Evolutionary conservation across 1,140 invertebrate genomes (phyloP).

Genomic region (Cyrtorhinus lividipennis): DNA sequence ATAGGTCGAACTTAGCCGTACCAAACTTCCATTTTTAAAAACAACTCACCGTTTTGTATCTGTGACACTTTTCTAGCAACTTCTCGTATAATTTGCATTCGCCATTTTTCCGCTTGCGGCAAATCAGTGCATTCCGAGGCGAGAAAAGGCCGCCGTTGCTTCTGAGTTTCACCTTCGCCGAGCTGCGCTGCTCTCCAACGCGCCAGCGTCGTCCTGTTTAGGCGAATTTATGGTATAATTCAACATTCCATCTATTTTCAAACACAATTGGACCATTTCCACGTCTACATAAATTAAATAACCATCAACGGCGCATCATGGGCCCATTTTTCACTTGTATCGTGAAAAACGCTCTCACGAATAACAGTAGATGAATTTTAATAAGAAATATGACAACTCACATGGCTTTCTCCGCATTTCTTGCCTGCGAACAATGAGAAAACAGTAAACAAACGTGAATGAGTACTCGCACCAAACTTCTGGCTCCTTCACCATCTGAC

Average conservation of each 20-base stretch:
- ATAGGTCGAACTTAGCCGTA: too few relatives aligned
- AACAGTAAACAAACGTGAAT: too few relatives aligned
- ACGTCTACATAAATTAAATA: too few relatives aligned
- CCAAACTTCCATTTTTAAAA: background rate
- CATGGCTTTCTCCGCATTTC: constrained; percentile 75
- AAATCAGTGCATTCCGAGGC: constrained; percentile 87
- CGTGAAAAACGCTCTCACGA: too few relatives aligned
- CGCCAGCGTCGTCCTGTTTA: constrained; percentile 77
- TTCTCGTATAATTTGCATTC: constrained; percentile 90
- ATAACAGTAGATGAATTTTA: constrained; percentile 17
- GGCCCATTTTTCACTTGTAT: too few relatives aligned
- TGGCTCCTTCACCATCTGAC: too few relatives aligned
- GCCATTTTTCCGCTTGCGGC: constrained; percentile 84
- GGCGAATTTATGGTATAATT: background rate
- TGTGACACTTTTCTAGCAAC: constrained; percentile 98
- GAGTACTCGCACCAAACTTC: too few relatives aligned
- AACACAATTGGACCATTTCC: background rate
- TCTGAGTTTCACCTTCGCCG: constrained; percentile 48
- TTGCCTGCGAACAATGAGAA: constrained; percentile 44
- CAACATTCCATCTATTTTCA: background rate
- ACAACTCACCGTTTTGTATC: constrained; percentile 77
- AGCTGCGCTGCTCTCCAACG: constrained; percentile 88
- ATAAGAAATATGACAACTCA: constrained; percentile 36
- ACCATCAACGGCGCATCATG: too few relatives aligned
- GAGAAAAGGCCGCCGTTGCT: constrained; percentile 78